Conservation (phyloP, 2,797 vertebrate genomes). For the Xiphophorus birchmanni region DNA sequence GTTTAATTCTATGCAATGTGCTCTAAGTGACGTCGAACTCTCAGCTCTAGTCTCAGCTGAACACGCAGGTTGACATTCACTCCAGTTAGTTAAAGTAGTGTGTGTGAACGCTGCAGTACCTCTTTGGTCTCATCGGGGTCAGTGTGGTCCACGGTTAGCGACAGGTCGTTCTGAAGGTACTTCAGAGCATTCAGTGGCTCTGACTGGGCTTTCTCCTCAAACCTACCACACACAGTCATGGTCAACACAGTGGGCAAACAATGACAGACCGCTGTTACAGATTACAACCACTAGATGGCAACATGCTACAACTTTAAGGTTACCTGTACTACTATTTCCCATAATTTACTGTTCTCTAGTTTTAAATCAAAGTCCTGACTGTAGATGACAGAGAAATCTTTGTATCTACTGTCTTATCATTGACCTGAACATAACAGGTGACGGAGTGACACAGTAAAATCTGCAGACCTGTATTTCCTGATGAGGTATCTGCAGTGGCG, state of each 20-base stretch:
- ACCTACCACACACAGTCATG: conserved; percentile 77
- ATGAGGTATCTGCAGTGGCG: conserved; percentile 99
- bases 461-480: conserved; percentile 93
- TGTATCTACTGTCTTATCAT: too few species aligned
- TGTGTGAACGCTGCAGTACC: conserved; percentile 71
- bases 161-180: conserved; percentile 97
- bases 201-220: conserved; percentile 97
- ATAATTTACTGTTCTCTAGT: not conserved
- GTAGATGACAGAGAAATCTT: not conserved
- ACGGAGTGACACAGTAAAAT: too few species aligned
- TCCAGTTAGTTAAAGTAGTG: not conserved
- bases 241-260: not conserved
- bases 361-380: not conserved
- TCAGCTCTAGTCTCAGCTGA: not conserved
- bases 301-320: not conserved
- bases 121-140: conserved; percentile 98
- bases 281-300: conserved; percentile 59
- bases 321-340: not conserved
- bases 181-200: conserved; percentile 95
- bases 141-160: conserved; percentile 96
- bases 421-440: not conserved
- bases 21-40: too few species aligned
- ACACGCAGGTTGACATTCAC: not conserved
- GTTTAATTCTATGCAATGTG: too few species aligned
- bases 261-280: conserved; percentile 17